Evolutionary conservation across 2,888 invertebrate genomes (phyloP), one percentile per base, ranked within the genome.

Genomic region (Selenia dentaria): DNA sequence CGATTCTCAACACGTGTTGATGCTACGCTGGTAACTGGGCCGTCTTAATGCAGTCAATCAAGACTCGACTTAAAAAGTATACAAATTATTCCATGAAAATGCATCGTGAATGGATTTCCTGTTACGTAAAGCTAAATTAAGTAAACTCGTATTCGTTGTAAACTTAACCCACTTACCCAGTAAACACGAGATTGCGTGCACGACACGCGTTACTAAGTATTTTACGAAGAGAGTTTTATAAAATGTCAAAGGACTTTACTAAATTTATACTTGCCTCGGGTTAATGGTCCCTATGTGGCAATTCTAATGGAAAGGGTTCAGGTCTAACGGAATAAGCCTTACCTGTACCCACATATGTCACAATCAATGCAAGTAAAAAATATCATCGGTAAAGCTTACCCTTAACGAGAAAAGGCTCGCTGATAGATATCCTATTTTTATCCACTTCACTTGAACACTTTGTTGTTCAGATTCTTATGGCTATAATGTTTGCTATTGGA

Each of bases 41-140:
- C 80, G 74, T 68, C 59, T 67, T 61, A 64, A 74, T 74, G 73
- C 74, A 79, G 73, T 83, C 79, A 77, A 77, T 81, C 75, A 77
- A 70, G 74, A 74, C 59, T 63, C 63, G 45, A 63, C 70, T 64
- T 2, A 66, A 72, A 78, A 78, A 75, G 74, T 77, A 84, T 80
- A 83, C 80, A 78, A 67, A 59, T 51, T 56, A 43, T 43, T 44
- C 52, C 43, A 52, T 57, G 38, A 54, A 54, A 48, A 43, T 49
- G 57, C 46, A 42, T 16, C 26, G 16, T 24, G 32, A 42, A 20
- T 32, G 28, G 12, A 48, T 50, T 57, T 54, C 52, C 51, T 57
- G 54, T 54, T 54, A 44, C 49, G 44, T 50, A 42, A 41, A 29
- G 27, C 20, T 47, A 39, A 54, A 48, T 50, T 39, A 44, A 40